Evolutionary conservation across 2,113 vertebrate genomes (phyloP).

Genomic region (Neofelis nebulosa): DNA sequence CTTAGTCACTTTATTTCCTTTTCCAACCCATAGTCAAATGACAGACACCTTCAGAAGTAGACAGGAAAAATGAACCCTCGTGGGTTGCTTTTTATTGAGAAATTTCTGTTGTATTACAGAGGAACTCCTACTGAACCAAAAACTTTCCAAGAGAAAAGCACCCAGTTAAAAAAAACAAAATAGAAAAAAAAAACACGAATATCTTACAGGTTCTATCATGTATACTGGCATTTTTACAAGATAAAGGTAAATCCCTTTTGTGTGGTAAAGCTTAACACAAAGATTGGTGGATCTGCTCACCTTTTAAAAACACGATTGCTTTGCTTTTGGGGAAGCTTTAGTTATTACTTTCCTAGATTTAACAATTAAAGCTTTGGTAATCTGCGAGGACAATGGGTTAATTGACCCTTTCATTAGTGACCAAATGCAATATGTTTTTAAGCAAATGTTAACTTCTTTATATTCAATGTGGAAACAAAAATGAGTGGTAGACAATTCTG

Average conservation of each 20-base stretch:
- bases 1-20: neutral
- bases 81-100: neutral
- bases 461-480: neutral
- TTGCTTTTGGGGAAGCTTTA: neutral
- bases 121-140: neutral
- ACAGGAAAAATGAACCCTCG: neutral
- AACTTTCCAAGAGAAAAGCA: slow-evolving; percentile 1
- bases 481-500: neutral
- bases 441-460: neutral
- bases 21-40: slow-evolving; percentile 24
- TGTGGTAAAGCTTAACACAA: neutral
- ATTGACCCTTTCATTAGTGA: neutral
- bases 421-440: neutral
- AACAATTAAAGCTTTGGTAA: neutral
- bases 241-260: slow-evolving; percentile 1
- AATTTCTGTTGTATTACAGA: neutral
- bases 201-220: neutral
- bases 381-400: neutral
- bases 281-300: neutral
- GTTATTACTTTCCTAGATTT: neutral
- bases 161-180: neutral
- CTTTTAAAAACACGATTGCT: neutral
- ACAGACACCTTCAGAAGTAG: neutral
- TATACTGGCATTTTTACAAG: neutral
- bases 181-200: neutral